Evolutionary conservation across 2,113 vertebrate genomes (phyloP), one percentile per base, ranked within the genome.

Genomic region (Callaeas wilsoni): DNA sequence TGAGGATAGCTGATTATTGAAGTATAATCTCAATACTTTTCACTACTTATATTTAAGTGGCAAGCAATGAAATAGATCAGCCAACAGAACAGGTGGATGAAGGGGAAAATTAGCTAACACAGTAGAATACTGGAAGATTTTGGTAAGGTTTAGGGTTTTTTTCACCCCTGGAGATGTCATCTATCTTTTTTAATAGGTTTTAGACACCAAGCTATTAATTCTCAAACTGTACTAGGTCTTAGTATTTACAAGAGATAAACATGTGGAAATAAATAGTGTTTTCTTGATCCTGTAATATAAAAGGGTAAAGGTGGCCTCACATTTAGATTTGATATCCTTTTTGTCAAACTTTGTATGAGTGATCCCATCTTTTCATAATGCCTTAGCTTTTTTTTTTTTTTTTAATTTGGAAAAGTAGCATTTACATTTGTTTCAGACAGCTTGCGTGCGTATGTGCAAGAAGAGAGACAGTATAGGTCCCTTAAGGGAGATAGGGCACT

Each of bases 361-460:
- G 6, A 62, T 53, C 5, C 5, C 1, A 11, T 82, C 23, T 87
- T 44, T 82, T 79, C 39, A 68, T 13, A 52, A 2, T 44, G 10
- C 3, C 23, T 59, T 82, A 75, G 12, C 5, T 67, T 37, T n/a
- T 5, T 52, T 37, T 10, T 13, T 22, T 18, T 41, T 0, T 21
- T 29, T 47, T 1, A 19, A 12, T 39, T 80, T 15, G 21, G 15
- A 35, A 44, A 59, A 37, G 16, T 35, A 60, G 33, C 16, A 27
- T 65, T 83, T 73, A 15, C 32, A 32, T 78, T 42, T n/a, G 59
- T 87, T 92, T 79, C 16, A 49, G 47, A 8, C 9, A 47, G 12
- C 4, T 68, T 68, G 13, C 3, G 0, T 26, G 12, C 87, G 2
- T 62, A 7, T 4, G 1, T 50, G 57, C 10, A 11, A n/a, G 39